phyloP scores from a whole-genome alignment of 1,140 invertebrate genomes.

The Zaprionus capensis region DNA sequence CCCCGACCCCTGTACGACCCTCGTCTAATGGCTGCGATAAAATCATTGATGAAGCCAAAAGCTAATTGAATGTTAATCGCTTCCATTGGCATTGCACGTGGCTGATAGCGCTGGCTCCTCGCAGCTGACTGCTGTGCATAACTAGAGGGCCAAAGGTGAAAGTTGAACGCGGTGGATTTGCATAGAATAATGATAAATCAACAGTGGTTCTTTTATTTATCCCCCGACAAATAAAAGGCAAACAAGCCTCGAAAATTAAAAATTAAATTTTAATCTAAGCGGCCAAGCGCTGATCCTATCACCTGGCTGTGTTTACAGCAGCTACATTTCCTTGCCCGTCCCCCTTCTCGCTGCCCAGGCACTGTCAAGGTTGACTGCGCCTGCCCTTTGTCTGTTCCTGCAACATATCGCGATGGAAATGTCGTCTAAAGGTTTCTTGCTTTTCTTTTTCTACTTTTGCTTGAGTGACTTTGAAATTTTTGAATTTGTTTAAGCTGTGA shows the following conservation, averaged over 20 bases:
- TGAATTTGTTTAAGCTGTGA: slow-evolving; percentile 25
- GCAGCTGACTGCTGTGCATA: slow-evolving; percentile 10
- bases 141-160: slow-evolving; percentile 36
- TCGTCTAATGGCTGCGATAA: slow-evolving; percentile 73
- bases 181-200: slow-evolving; percentile 79
- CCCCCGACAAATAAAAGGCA: slow-evolving; percentile 68
- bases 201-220: slow-evolving; percentile 60
- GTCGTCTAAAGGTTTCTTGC: slow-evolving; percentile 41
- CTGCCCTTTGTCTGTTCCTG: slow-evolving; percentile 59
- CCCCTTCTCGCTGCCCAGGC: neutral
- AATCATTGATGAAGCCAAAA: slow-evolving; percentile 83
- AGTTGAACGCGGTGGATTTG: slow-evolving; percentile 66
- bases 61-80: slow-evolving; percentile 84
- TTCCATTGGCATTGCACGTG: slow-evolving; percentile 79
- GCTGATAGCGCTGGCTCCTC: slow-evolving; percentile 31
- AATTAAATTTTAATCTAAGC: slow-evolving; percentile 81
- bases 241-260: slow-evolving; percentile 80
- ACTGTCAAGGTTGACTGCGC: neutral
- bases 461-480: slow-evolving; percentile 28
- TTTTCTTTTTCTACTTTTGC: slow-evolving; percentile 52
- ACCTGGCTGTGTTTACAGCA: slow-evolving; percentile 25
- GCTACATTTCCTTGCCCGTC: neutral
- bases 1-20: slow-evolving; percentile 11
- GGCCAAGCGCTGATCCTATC: slow-evolving; percentile 56
- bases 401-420: slow-evolving; percentile 70